Conservation (phyloP, 2,888 invertebrate genomes). For the Nomada lathburiana region DNA sequence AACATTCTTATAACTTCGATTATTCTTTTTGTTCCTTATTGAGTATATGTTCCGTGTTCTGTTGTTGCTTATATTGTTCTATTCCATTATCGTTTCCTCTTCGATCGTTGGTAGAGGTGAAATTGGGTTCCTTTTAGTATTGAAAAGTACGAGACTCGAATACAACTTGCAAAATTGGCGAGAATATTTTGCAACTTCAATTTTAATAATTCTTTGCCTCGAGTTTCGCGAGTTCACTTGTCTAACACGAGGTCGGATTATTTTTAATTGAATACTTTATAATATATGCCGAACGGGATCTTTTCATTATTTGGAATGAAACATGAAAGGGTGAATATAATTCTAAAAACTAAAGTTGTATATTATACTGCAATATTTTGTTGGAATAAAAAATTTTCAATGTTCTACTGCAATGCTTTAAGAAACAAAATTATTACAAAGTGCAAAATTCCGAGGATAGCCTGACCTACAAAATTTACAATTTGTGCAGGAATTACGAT, state of each 20-base stretch:
- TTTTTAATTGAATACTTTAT: neutral
- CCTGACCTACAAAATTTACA: no score
- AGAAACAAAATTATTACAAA: no score
- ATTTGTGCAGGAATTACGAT: no score
- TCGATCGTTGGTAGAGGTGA: slow-evolving; percentile 19
- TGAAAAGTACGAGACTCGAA: slow-evolving; percentile 4
- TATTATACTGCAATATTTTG: neutral
- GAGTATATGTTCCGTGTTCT: neutral
- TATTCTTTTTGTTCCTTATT: slow-evolving; percentile 30
- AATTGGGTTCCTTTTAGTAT: neutral
- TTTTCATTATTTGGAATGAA: neutral
- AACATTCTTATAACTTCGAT: slow-evolving; percentile 30
- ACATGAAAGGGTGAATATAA: neutral
- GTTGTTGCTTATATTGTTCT: slow-evolving; percentile 10
- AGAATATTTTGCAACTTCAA: neutral
- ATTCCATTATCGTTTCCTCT: neutral
- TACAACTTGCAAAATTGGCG: no score
- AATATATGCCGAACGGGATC: neutral
- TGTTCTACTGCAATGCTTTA: no score
- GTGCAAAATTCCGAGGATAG: no score
- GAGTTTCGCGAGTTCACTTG: neutral
- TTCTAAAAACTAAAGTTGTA: neutral
- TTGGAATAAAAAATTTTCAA: no score
- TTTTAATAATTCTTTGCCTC: neutral
- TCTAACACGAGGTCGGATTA: neutral